phyloP scores from a whole-genome alignment of 2,888 invertebrate species.

The Nemotelus nigrinus region DNA sequence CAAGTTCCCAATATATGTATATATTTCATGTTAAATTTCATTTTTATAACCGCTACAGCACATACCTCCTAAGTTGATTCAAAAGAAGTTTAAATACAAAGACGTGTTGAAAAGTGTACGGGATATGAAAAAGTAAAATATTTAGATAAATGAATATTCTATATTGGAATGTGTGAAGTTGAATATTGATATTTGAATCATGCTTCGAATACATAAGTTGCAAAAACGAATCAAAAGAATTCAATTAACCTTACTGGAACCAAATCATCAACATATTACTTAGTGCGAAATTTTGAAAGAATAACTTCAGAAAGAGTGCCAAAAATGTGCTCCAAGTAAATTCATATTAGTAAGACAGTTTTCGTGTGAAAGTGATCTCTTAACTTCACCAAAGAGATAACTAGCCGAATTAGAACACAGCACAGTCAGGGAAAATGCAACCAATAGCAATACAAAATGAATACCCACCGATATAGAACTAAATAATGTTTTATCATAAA shows the following conservation, averaged over 20 bases:
- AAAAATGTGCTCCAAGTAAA: not conserved
- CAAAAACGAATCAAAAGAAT: too few relatives aligned
- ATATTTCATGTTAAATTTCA: too few relatives aligned
- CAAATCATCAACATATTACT: too few relatives aligned
- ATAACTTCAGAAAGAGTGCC: not conserved
- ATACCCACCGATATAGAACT: conserved; percentile 71
- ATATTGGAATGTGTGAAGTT: not conserved
- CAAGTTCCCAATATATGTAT: too few relatives aligned
- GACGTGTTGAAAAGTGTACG: too few relatives aligned
- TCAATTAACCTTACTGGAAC: too few relatives aligned
- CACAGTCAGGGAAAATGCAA: not conserved
- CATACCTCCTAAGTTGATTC: too few relatives aligned
- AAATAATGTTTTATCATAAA: conserved; percentile 75
- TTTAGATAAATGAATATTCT: too few relatives aligned
- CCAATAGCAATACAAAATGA: not conserved
- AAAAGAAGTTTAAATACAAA: too few relatives aligned
- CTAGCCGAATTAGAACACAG: not conserved
- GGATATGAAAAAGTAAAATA: too few relatives aligned
- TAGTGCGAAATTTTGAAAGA: not conserved
- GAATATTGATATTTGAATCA: not conserved
- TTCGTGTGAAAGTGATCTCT: not conserved
- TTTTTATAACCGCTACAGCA: too few relatives aligned
- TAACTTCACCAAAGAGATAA: not conserved
- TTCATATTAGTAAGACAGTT: not conserved
- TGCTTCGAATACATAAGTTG: not conserved